These are phyloP conservation scores for Drosophila meridiana DNA, from an alignment of 2,888 invertebrate species.

Conservation along the genomic window DNA sequence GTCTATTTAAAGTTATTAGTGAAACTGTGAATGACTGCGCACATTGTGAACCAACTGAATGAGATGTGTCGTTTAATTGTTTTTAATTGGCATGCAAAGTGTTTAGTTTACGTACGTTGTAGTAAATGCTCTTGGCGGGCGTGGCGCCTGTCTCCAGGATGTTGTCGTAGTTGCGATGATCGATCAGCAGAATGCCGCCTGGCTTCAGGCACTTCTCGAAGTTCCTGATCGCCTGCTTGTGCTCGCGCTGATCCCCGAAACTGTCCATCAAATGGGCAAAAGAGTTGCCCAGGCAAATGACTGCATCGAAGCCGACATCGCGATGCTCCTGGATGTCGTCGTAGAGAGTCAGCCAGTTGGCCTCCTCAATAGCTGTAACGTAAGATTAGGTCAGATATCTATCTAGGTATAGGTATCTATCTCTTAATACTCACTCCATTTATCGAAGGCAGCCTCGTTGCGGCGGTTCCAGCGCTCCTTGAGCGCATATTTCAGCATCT, in stretches of 20 bases:
- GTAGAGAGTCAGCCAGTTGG: constrained; percentile 93
- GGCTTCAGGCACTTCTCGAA: constrained; percentile 94
- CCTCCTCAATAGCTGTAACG: constrained; percentile 93
- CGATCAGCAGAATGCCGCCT: constrained; percentile 93
- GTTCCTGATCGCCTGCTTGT: constrained; percentile 91
- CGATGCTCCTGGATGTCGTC: constrained; percentile 89
- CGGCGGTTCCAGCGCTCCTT: constrained; percentile 94
- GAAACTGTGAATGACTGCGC: constrained; percentile 43
- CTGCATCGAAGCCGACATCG: constrained; percentile 92
- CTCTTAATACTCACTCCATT: constrained; percentile 89
- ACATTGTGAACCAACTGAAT: constrained; percentile 13
- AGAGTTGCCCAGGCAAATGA: constrained; percentile 95
- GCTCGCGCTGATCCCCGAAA: constrained; percentile 91
- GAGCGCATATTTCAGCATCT: constrained; percentile 95
- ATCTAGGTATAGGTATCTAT: not conserved
- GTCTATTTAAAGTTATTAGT: constrained; percentile 49
- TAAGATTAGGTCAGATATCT: not conserved
- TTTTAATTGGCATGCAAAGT: constrained; percentile 53
- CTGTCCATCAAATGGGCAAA: constrained; percentile 95
- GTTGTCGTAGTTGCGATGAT: constrained; percentile 95
- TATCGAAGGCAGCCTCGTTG: constrained; percentile 91
- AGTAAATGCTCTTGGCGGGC: constrained; percentile 94
- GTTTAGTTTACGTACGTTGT: constrained; percentile 89
- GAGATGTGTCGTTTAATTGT: constrained; percentile 53
- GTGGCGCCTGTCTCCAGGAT: constrained; percentile 91